A percentile compares a stretch with the other conserved stretches of the same genome.
Evolutionary conservation across 2,113 vertebrate species (phyloP).

Genomic region (Epinephelus lanceolatus): DNA sequence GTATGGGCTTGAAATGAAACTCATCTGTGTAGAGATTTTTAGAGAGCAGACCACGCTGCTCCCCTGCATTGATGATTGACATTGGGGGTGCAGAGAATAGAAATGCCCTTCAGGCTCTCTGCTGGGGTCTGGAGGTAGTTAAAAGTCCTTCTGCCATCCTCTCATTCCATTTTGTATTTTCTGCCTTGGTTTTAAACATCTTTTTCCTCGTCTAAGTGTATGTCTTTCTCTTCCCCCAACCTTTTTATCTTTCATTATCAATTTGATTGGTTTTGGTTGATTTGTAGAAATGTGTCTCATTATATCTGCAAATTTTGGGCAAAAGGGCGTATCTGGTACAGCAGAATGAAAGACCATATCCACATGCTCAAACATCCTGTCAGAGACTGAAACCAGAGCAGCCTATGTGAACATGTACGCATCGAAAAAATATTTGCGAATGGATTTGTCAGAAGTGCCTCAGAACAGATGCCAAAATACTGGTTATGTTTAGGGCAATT

Average conservation of each 20-base stretch:
- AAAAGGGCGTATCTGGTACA: slow-evolving; percentile 27
- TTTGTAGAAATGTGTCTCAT: slow-evolving; percentile 39
- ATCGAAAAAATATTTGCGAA: slow-evolving; percentile 61
- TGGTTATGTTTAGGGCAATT: slow-evolving; percentile 56
- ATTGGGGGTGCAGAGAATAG: slow-evolving; percentile 37
- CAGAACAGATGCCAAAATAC: slow-evolving; percentile 65
- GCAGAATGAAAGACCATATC: slow-evolving; percentile 3
- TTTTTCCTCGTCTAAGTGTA: slow-evolving; percentile 14
- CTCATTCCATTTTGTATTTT: slow-evolving; percentile 24
- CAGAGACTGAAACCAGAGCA: slow-evolving; percentile 34
- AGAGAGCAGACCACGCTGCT: not conserved
- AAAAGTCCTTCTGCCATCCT: slow-evolving; percentile 26
- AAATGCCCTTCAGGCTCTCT: slow-evolving; percentile 47
- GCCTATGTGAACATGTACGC: slow-evolving; percentile 43
- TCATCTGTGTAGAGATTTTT: slow-evolving; percentile 62
- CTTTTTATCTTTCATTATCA: slow-evolving; percentile 34
- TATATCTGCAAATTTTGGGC: slow-evolving; percentile 26
- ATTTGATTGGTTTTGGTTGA: slow-evolving; percentile 20
- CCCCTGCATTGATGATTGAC: slow-evolving; percentile 57
- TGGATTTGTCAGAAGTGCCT: slow-evolving; percentile 45
- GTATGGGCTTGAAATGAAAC: slow-evolving; percentile 71
- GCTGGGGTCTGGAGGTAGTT: slow-evolving; percentile 70
- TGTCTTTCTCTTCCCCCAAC: slow-evolving; percentile 7
- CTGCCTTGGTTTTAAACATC: slow-evolving; percentile 6
- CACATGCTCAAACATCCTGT: slow-evolving; percentile 53